Conservation (phyloP, 2,888 invertebrate species). For the Ennomos erosarius region DNA sequence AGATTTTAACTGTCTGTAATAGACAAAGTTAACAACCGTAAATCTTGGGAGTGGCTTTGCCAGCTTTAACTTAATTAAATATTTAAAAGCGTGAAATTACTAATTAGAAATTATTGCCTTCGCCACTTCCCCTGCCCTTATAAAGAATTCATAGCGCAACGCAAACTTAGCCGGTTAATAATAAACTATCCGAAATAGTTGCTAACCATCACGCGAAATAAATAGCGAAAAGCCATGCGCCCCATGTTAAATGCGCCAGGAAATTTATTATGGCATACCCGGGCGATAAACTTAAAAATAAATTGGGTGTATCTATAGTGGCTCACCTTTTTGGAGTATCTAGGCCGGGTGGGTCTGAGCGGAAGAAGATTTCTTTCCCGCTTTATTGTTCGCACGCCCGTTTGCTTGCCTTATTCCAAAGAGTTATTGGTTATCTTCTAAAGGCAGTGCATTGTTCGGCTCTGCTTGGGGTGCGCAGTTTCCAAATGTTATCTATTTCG, state of each 20-base stretch:
- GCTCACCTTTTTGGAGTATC: conserved; percentile 41
- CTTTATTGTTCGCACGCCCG: conserved; percentile 60
- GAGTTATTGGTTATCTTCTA: conserved; percentile 65
- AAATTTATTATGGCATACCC: conserved; percentile 60
- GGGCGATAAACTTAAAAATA: conserved; percentile 64
- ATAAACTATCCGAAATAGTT: conserved; percentile 46
- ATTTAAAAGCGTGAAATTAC: conserved; percentile 40
- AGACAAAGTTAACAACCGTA: conserved; percentile 21
- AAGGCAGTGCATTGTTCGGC: conserved; percentile 57
- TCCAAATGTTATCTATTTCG: conserved; percentile 57
- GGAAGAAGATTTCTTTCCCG: conserved; percentile 55
- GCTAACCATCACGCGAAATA: conserved; percentile 52
- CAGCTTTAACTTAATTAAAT: conserved; percentile 34
- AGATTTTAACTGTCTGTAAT: conserved; percentile 14
- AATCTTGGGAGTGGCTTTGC: conserved; percentile 12
- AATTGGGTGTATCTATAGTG: conserved; percentile 61
- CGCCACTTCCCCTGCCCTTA: conserved; percentile 33
- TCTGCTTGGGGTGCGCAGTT: conserved; percentile 47
- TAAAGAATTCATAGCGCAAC: conserved; percentile 43
- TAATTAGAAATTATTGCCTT: conserved; percentile 41
- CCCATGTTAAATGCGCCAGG: conserved; percentile 54
- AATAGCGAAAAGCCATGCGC: conserved; percentile 52
- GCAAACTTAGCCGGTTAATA: conserved; percentile 42
- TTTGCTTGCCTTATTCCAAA: conserved; percentile 55
- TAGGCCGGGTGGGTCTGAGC: conserved; percentile 40